phyloP scores from a whole-genome alignment of 2,888 invertebrate species.

The Lycaena phlaeas region DNA sequence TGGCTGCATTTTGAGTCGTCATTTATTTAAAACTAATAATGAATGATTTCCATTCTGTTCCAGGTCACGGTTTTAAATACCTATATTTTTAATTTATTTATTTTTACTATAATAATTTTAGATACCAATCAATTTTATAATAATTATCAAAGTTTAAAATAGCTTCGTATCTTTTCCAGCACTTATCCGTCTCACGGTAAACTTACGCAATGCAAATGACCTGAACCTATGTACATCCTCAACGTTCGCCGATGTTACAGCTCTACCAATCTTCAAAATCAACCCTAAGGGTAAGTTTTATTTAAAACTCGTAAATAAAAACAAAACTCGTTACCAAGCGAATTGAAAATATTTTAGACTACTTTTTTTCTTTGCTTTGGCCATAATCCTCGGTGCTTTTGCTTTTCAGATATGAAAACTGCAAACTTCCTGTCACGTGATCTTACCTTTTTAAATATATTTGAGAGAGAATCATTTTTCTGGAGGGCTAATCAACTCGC shows the following conservation, averaged over 20 bases:
- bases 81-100: background rate
- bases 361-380: too few species aligned
- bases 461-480: conserved; percentile 39
- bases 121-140: background rate
- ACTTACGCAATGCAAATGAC: conserved; percentile 21
- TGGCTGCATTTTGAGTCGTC: too few species aligned
- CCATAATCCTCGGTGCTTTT: too few species aligned
- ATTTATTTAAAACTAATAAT: too few species aligned
- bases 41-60: background rate
- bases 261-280: conserved; percentile 33
- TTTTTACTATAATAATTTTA: background rate
- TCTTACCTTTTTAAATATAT: conserved; percentile 33
- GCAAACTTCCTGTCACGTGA: conserved; percentile 35
- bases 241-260: conserved; percentile 39
- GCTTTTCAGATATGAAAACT: conserved; percentile 38
- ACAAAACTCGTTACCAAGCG: too few species aligned
- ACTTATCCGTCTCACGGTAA: conserved; percentile 35
- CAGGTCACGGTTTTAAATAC: background rate
- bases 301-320: too few species aligned
- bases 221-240: conserved; percentile 35
- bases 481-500: conserved; percentile 31
- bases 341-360: too few species aligned
- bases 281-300: conserved; percentile 40
- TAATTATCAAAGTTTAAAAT: background rate
- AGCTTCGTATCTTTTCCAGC: conserved; percentile 36